Evolutionary conservation across 2,113 vertebrate genomes (phyloP).

Genomic region (Rhea pennata): DNA sequence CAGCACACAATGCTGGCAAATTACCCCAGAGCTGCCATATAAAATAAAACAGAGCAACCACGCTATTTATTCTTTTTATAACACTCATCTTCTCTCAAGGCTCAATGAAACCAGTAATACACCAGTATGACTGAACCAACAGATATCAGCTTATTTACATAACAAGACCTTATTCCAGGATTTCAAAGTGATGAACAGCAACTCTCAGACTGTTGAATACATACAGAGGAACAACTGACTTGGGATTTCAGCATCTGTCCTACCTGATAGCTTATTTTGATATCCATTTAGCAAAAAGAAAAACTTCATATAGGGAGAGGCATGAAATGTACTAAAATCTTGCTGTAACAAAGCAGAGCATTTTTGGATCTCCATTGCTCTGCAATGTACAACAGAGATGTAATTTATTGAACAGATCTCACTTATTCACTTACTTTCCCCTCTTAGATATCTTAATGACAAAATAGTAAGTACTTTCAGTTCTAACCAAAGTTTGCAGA

Average conservation of each 20-base stretch:
- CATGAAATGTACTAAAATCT: not conserved
- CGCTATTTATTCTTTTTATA: not conserved
- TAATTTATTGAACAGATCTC: not conserved
- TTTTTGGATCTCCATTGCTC: not conserved
- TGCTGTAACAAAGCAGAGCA: not conserved
- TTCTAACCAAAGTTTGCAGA: not conserved
- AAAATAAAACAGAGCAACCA: not conserved
- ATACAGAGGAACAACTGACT: not conserved
- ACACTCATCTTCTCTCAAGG: not conserved
- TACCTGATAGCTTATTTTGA: not conserved
- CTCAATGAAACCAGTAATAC: not conserved
- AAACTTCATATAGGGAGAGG: not conserved
- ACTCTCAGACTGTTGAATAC: not conserved
- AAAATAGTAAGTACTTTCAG: not conserved
- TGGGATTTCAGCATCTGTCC: not conserved
- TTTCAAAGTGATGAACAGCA: not conserved
- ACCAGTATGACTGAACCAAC: not conserved
- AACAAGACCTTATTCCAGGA: not conserved
- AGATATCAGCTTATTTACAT: not conserved
- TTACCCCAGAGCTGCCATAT: not conserved
- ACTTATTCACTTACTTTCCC: too few relatives aligned
- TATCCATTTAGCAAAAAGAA: not conserved
- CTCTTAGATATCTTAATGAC: not conserved
- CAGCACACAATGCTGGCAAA: not conserved
- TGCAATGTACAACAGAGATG: not conserved